A percentile compares a stretch with the other conserved stretches of the same genome.
Evolutionary conservation across 2,888 invertebrate species (phyloP).

Genomic region (Nemapogon koenigi): DNA sequence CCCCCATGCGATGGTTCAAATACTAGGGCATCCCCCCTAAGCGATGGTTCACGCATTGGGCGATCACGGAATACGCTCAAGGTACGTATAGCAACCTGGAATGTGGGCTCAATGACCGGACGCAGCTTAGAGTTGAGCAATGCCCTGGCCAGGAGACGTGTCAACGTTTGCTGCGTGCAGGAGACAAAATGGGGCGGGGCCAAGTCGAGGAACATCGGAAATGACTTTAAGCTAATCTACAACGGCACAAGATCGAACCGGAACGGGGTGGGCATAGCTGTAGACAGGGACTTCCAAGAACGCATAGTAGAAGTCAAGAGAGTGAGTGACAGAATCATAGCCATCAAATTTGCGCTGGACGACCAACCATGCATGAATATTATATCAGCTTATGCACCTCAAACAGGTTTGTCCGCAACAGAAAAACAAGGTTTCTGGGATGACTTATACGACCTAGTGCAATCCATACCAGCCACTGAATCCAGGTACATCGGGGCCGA

Average conservation of each 20-base stretch:
- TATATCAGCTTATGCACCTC: conserved; percentile 15
- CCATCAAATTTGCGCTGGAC: conserved; percentile 15
- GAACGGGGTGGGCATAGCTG: no score
- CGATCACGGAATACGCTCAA: not conserved
- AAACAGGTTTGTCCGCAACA: conserved; percentile 9
- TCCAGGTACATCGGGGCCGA: conserved; percentile 1
- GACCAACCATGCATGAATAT: conserved; percentile 14
- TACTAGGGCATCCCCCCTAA: no score
- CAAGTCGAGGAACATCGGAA: conserved; percentile 2
- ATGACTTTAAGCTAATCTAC: conserved; percentile 10
- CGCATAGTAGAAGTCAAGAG: no score
- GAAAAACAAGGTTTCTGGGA: conserved; percentile 16
- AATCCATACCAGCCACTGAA: conserved; percentile 9
- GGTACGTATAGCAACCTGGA: conserved; percentile 5
- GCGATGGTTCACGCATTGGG: no score
- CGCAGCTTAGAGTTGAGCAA: not conserved
- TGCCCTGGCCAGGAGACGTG: not conserved
- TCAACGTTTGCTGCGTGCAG: conserved; percentile 2
- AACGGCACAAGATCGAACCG: conserved; percentile 11
- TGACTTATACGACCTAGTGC: conserved; percentile 12
- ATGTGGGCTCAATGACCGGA: conserved; percentile 2
- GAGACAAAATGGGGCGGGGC: conserved; percentile 3
- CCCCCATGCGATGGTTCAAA: no score
- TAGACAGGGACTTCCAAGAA: no score
- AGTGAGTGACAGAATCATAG: conserved; percentile 14